Percentiles rank a stretch among this genome's conserved stretches.
Evolutionary conservation across 2,888 invertebrate species (phyloP).

Genomic region (Acleris laterana): DNA sequence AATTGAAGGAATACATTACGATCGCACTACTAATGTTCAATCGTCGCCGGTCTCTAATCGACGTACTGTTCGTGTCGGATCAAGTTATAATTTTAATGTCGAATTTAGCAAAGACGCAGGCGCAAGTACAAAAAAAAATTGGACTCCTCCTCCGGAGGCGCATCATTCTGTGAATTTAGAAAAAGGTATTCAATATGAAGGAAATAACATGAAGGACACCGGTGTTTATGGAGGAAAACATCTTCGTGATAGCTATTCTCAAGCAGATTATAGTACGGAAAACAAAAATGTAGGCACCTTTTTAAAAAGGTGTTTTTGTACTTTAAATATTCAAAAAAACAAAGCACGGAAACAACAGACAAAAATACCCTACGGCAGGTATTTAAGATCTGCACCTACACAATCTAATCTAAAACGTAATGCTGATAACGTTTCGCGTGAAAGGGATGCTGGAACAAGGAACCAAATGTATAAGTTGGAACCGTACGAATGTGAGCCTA

Average conservation of each 20-base stretch:
- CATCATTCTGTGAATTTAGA: not conserved
- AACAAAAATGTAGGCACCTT: constrained; percentile 39
- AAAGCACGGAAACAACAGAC: constrained; percentile 5
- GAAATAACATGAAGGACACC: not conserved
- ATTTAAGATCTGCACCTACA: not conserved
- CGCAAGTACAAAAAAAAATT: not conserved
- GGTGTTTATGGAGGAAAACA: not conserved
- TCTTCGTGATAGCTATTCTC: not conserved
- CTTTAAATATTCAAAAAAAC: constrained; percentile 44
- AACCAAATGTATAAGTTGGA: constrained; percentile 22
- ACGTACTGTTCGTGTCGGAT: not conserved
- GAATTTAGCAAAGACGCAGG: not conserved
- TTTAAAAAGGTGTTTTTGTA: constrained; percentile 50
- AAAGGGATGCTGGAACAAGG: constrained; percentile 9
- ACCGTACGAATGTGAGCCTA: constrained; percentile 46
- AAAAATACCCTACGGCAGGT: not conserved
- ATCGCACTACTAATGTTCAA: not conserved
- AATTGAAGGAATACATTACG: not conserved
- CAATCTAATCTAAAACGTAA: not conserved
- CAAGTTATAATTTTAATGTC: not conserved
- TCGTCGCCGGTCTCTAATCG: not conserved
- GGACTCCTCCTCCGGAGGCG: no score
- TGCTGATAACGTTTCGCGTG: not conserved
- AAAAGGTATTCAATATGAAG: not conserved
- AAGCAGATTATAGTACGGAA: constrained; percentile 28